Base-by-base conservation (phyloP, 2,797 vertebrate genomes). In the Dendrocincla tyrannina region DNA sequence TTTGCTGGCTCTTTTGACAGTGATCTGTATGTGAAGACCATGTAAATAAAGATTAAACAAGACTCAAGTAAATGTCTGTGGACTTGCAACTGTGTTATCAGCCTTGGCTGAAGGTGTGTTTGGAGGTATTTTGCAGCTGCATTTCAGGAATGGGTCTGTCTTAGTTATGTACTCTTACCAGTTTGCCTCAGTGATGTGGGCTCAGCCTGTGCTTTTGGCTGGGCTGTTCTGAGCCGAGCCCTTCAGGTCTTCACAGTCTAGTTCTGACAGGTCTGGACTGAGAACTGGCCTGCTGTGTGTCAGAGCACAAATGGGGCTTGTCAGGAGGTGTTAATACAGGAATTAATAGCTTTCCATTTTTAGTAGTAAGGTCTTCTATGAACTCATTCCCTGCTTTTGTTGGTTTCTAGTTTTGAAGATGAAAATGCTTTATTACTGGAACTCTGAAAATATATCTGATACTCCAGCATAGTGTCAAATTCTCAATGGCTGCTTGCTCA, bases 291-390 rank as follows among this genome's bases (percentile, higher is more conserved):
- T 92, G 89, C 39, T 32, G 20, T 87, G 46, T 82, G 81, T 92
- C 67, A 66, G 69, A 55, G 59, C 60, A 17, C 60, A 88, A 83
- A 47, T 66, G 22, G 44, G 63, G 67, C 84, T 86, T 94, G 89
- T 85, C 72, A 74, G 75, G 55, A 93, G 68, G 53, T 7, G n/a
- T 88, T 92, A 95, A 91, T 83, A 16, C 53, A 77, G 49, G 85
- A 72, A 76, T 91, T 94, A 79, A 80, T 85, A 89, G 49, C 44
- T 88, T 85, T 80, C 91, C 22, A 68, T 83, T 94, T 95, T 92
- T 93, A 96, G 89, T 33, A 92, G 18, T 37, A 47, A 70, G 20
- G 35, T 17, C 68, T 92, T 17, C 68, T 77, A 46, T 83, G 68
- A 93, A 76, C 49, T 87, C 59, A 27, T 76, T 91, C 59, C 33